Base-by-base conservation (phyloP, 2,113 vertebrate genomes). In the Seriola aureovittata region DNA sequence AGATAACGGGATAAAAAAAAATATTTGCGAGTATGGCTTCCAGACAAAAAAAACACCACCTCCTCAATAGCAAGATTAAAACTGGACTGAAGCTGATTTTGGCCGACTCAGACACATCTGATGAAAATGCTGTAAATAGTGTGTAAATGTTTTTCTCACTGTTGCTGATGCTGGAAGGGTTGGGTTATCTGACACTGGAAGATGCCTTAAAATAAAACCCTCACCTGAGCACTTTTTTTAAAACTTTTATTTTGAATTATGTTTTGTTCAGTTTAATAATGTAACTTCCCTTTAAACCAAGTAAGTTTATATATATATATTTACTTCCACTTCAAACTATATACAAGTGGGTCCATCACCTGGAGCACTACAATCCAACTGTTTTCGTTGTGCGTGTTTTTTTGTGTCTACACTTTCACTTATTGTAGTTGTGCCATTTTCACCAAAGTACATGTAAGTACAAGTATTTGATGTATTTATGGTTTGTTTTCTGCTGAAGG, bases 381-480 rank as follows among this genome's bases (percentile, higher is more conserved):
- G 71, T 8, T 44, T 6, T 17, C 29, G 44, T 54, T 52, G 12
- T 10, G 32, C 44, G 60, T 42, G 40, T 40, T 2, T 70, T 0
- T 80, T 42, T 76, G 29, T 77, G 67, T 83, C 50, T 88, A 57
- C 46, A 78, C 34, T 73, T 52, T 87, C 70, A 85, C 72, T 65
- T 59, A 70, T 81, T 70, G 75, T 88, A 86, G 80, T n/a, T 72
- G 69, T 82, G 80, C 36, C 13, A 44, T 77, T 84, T 75, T 85
- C 85, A 93, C 93, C 83, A 88, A 93, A 91, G 71, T 91, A 86
- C 57, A 29, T 92, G 40, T 42, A 42, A 42, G 40, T 66, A 85
- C 0, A 19, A 71, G 71, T 90, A 81, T 90, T 91, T 82, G 71
- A 72, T 91, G 71, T 94, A 91, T 94, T 93, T 94, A 93, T 91